Base-by-base conservation (phyloP, 2,888 invertebrate species). In the Polyommatus icarus region DNA sequence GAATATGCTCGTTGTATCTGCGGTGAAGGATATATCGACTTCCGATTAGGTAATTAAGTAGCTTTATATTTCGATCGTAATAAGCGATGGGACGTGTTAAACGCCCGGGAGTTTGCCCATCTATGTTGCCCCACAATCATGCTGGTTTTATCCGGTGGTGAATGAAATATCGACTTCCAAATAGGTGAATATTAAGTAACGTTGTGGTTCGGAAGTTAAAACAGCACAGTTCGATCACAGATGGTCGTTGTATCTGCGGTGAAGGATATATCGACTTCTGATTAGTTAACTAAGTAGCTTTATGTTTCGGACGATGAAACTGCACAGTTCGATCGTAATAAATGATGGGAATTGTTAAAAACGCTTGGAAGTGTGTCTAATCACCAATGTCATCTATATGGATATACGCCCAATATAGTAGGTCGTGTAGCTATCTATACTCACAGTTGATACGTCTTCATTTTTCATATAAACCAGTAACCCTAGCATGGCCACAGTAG, bases 191-290 rank as follows among this genome's bases (percentile, higher is more conserved):
- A 40, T 4, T 46, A 12, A 8, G 46, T 50, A 15, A 50, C 15
- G 15, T 50, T 50, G 10, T 50, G 15, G 15, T 15, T 10, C 40
- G 8, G 8, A 46, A 0, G 3, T 0, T 18, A 18, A 54, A 54
- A 59, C 20, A 8, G 59, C 59, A 59, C 59, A n/a, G 59, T 59
- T 20, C 59, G 20, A 18, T 20, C 7, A 54, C 18, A 54, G 54
- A 4, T 18, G 54, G 4, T 54, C 83, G 98, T 99, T 84, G 96
- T 99, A 91, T 99, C 99, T 6, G 99, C 32, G 99, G 99, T 24
- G 99, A 99, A 93, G 99, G 99, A 32, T 99, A 99, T 92, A 99
- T 99, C 84, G 99, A 99, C 94, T 99, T 99, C 93, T 96, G 99
- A 95, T 97, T 98, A 93, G 98, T 98, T 98, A 92, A 46, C 15